Evolutionary conservation across 2,113 vertebrate genomes (phyloP).

Genomic region (Hydropotes inermis): DNA sequence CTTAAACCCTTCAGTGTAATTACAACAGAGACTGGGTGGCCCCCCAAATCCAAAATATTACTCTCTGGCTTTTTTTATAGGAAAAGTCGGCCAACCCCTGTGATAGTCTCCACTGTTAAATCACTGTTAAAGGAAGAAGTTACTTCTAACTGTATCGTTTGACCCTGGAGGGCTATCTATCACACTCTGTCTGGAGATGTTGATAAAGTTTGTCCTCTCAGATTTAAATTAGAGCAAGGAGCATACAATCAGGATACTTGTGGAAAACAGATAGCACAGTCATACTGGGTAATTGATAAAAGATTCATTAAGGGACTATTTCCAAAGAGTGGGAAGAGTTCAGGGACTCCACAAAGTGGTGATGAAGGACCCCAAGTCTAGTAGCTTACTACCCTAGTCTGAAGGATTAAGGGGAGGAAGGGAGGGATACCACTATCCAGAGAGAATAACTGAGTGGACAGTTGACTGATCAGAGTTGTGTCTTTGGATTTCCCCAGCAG

Average conservation of each 20-base stretch:
- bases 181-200: background rate
- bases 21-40: background rate
- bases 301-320: background rate
- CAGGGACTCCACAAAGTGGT: background rate
- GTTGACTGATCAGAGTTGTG: background rate
- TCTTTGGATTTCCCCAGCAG: background rate
- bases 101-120: background rate
- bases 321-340: background rate
- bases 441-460: background rate
- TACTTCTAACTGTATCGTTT: background rate
- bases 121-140: background rate
- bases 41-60: background rate
- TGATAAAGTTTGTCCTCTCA: background rate
- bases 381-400: background rate
- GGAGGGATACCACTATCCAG: background rate
- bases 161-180: background rate
- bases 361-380: background rate
- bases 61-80: background rate
- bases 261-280: background rate
- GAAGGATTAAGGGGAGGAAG: background rate
- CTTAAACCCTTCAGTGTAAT: background rate
- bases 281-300: background rate
- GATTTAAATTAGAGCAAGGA: background rate
- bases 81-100: background rate
- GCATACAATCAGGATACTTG: background rate